These are phyloP conservation scores for Reticulitermes lucifugus DNA, from an alignment of 2,888 invertebrate genomes.

Conservation along the genomic window DNA sequence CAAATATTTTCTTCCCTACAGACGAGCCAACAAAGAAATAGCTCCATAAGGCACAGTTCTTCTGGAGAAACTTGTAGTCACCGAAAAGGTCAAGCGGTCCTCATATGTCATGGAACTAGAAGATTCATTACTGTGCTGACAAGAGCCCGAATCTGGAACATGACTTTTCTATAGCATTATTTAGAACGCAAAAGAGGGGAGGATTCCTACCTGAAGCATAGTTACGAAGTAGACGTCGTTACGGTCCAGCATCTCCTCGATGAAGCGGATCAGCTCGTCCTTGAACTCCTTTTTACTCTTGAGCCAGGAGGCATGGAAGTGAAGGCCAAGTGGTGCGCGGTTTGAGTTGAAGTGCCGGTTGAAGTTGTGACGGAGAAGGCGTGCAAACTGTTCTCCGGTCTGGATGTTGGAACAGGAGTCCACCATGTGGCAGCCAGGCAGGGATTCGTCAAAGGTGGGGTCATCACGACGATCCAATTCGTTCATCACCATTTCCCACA, in stretches of 20 bases:
- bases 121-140: too few species aligned
- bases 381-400: conserved; percentile 89
- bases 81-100: too few species aligned
- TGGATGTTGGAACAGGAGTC: conserved; percentile 95
- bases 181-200: background rate
- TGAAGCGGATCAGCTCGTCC: conserved; percentile 91
- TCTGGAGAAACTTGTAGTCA: too few species aligned
- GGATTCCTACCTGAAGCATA: conserved; percentile 73
- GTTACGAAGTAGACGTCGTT: conserved; percentile 95
- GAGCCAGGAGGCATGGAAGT: conserved; percentile 96
- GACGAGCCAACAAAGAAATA: too few species aligned
- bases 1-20: too few species aligned
- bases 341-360: conserved; percentile 93
- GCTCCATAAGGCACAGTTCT: too few species aligned
- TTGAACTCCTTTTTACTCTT: conserved; percentile 94
- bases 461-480: conserved; percentile 94
- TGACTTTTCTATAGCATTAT: too few species aligned
- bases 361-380: conserved; percentile 93
- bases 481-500: conserved; percentile 98
- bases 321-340: conserved; percentile 90
- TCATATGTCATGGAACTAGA: too few species aligned
- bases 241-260: conserved; percentile 89
- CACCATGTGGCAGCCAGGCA: conserved; percentile 95
- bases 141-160: too few species aligned
- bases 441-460: conserved; percentile 91